A percentile compares a stretch with the other conserved stretches of the same genome.
These are phyloP conservation scores for Agrochola litura DNA, from an alignment of 2,888 invertebrate genomes.

Conservation along the genomic window DNA sequence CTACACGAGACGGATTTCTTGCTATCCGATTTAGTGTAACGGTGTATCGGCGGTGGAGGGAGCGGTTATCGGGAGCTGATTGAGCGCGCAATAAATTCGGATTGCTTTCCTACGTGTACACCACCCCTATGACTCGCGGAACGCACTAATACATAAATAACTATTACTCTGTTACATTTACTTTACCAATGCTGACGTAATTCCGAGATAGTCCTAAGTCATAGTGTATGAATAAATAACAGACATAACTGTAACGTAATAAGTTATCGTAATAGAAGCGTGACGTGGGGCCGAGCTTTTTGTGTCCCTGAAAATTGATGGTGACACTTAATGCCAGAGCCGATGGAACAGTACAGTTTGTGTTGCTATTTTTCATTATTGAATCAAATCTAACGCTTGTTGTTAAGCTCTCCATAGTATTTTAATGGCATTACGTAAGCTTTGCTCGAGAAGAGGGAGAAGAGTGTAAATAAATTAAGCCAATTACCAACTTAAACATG, in stretches of 20 bases:
- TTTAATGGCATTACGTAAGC: slow-evolving; percentile 33
- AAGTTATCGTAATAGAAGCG: slow-evolving; percentile 44
- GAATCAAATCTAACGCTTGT: slow-evolving; percentile 1
- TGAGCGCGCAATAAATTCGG: slow-evolving; percentile 82
- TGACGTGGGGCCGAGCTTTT: slow-evolving; percentile 45
- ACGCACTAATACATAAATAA: slow-evolving; percentile 52
- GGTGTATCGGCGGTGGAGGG: slow-evolving; percentile 71
- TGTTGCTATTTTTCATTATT: slow-evolving; percentile 11
- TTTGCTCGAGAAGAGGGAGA: slow-evolving; percentile 22
- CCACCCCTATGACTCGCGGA: slow-evolving; percentile 59
- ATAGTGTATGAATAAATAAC: slow-evolving; percentile 46
- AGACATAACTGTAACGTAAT: slow-evolving; percentile 37
- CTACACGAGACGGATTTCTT: slow-evolving; percentile 71
- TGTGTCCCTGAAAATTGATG: slow-evolving; percentile 51
- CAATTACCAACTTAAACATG: slow-evolving; percentile 59
- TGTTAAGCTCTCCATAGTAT: slow-evolving; percentile 20
- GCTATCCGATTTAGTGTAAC: slow-evolving; percentile 62
- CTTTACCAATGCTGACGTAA: slow-evolving; percentile 24
- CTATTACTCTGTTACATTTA: slow-evolving; percentile 40
- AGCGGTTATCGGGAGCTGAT: slow-evolving; percentile 79
- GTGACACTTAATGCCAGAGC: slow-evolving; percentile 37
- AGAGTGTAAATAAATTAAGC: slow-evolving; percentile 49
- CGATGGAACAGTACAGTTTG: slow-evolving; percentile 11
- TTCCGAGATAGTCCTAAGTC: slow-evolving; percentile 19
- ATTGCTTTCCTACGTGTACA: slow-evolving; percentile 77